phyloP scores from a whole-genome alignment of 1,140 invertebrate species.

The Ruditapes philippinarum region DNA sequence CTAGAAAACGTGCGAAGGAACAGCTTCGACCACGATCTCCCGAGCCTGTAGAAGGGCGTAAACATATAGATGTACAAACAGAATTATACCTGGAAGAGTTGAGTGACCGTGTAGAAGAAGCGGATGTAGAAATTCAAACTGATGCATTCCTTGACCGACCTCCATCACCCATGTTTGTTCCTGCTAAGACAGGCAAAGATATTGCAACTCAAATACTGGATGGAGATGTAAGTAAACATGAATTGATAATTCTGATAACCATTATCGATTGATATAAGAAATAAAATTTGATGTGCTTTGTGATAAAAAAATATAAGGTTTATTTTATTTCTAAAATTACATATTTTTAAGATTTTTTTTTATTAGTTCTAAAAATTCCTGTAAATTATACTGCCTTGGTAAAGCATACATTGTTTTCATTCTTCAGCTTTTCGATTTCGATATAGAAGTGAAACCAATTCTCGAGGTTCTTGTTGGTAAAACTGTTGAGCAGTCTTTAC shows the following conservation, averaged over 20 bases:
- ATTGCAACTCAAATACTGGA: conserved; percentile 94
- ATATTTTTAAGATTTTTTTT: no score
- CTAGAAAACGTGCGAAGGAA: conserved; percentile 86
- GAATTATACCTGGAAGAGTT: conserved; percentile 95
- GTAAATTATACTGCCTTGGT: no score
- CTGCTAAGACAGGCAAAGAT: conserved; percentile 93
- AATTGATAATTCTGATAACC: no score
- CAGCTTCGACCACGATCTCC: conserved; percentile 85
- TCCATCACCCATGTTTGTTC: conserved; percentile 90
- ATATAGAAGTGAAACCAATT: conserved; percentile 95
- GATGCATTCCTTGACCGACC: conserved; percentile 94
- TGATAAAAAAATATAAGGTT: no score
- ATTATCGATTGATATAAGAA: no score
- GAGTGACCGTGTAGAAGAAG: conserved; percentile 88
- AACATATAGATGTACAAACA: conserved; percentile 95
- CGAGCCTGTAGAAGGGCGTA: conserved; percentile 91
- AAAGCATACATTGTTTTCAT: no score
- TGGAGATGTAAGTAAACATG: conserved; percentile 92
- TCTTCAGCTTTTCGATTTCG: conserved; percentile 91
- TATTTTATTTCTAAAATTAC: no score
- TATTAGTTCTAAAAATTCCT: no score
- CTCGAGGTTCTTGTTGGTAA: conserved; percentile 95
- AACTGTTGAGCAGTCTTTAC: conserved; percentile 94
- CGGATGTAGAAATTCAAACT: conserved; percentile 93
- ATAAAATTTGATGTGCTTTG: no score